These are phyloP conservation scores for Trichomalopsis sarcophagae DNA, from an alignment of 1,140 invertebrate genomes.

Conservation along the genomic window DNA sequence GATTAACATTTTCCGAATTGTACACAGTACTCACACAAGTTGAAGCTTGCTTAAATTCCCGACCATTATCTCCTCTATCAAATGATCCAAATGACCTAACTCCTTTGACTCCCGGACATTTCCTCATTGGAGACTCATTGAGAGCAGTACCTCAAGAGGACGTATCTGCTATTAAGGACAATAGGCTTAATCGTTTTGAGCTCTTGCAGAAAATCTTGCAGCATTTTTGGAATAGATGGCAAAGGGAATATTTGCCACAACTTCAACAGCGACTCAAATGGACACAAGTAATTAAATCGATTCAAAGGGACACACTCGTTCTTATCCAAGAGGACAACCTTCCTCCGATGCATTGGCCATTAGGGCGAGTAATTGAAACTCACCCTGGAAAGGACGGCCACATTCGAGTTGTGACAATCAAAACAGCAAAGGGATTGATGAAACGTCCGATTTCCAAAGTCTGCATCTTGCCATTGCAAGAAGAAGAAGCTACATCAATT, in stretches of 20 bases:
- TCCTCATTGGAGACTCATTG: neutral
- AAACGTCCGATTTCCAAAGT: too few species aligned
- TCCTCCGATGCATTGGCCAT: neutral
- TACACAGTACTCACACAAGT: constrained; percentile 52
- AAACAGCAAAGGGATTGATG: too few species aligned
- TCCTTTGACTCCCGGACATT: neutral
- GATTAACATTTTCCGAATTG: constrained; percentile 54
- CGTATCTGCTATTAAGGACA: neutral
- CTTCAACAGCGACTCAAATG: neutral
- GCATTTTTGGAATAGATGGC: neutral
- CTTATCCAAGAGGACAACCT: neutral
- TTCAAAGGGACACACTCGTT: neutral
- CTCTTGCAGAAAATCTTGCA: neutral
- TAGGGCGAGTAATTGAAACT: neutral
- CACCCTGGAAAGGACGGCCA: too few species aligned
- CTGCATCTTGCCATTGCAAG: too few species aligned
- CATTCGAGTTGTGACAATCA: too few species aligned
- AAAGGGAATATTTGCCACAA: neutral
- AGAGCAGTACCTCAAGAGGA: neutral
- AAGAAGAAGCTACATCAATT: too few species aligned
- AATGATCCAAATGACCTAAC: constrained; percentile 41
- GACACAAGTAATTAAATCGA: neutral
- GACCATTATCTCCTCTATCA: constrained; percentile 47
- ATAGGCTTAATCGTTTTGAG: neutral
- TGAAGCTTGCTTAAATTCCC: constrained; percentile 57